A percentile compares a stretch with the other conserved stretches of the same genome.
Conservation (phyloP, 2,888 invertebrate species). For the Elegia similella region DNA sequence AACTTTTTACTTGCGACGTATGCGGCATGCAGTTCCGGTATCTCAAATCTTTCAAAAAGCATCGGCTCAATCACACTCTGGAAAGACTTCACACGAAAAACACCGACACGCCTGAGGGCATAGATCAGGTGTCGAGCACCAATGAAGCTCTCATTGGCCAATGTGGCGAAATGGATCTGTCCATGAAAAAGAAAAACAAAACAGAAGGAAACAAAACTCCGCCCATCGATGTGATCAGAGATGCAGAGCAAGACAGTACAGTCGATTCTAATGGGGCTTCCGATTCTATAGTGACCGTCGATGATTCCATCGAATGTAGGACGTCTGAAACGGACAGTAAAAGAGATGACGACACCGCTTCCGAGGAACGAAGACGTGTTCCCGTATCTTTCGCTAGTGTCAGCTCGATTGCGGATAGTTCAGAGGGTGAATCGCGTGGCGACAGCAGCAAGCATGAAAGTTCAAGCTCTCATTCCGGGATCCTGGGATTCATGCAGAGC, state of each 20-base stretch:
- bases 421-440: slow-evolving; percentile 72
- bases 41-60: slow-evolving; percentile 94
- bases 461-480: slow-evolving; percentile 79
- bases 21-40: slow-evolving; percentile 96
- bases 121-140: slow-evolving; percentile 87
- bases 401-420: slow-evolving; percentile 78
- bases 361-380: slow-evolving; percentile 54
- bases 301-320: slow-evolving; percentile 71
- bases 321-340: slow-evolving; percentile 67
- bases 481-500: slow-evolving; percentile 84
- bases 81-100: slow-evolving; percentile 89
- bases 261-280: slow-evolving; percentile 84
- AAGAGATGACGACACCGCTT: slow-evolving; percentile 51
- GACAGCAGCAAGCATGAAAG: slow-evolving; percentile 75
- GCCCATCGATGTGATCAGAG: slow-evolving; percentile 70
- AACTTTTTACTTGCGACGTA: slow-evolving; percentile 94
- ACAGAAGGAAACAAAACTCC: slow-evolving; percentile 68
- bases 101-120: slow-evolving; percentile 74
- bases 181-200: slow-evolving; percentile 73
- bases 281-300: slow-evolving; percentile 71
- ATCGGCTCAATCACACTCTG: slow-evolving; percentile 92
- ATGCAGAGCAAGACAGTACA: slow-evolving; percentile 86
- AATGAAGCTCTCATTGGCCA: slow-evolving; percentile 83
- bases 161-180: slow-evolving; percentile 82
- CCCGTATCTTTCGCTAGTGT: slow-evolving; percentile 79